These are phyloP conservation scores for Ceratina australensis DNA, from an alignment of 1,140 invertebrate species.

Conservation along the genomic window DNA sequence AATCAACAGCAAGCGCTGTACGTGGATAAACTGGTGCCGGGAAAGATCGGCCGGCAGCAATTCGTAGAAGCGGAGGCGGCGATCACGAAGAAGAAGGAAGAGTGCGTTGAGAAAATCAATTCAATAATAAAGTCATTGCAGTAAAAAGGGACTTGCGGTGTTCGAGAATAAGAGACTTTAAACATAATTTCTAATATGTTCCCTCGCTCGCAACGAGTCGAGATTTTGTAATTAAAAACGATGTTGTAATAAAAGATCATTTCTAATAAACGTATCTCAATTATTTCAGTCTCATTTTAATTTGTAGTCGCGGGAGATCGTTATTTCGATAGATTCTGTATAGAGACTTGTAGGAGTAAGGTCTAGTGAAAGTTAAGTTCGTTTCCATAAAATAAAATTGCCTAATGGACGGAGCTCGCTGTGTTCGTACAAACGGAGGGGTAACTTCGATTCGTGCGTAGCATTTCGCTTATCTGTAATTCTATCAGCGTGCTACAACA, in stretches of 20 bases:
- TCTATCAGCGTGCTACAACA: constrained; percentile 51
- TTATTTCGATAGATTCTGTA: too few species aligned
- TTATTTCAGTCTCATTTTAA: neutral
- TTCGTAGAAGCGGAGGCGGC: constrained; percentile 83
- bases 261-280: constrained; percentile 19
- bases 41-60: constrained; percentile 83
- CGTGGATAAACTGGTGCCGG: constrained; percentile 84
- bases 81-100: constrained; percentile 84
- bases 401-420: neutral
- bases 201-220: constrained; percentile 30
- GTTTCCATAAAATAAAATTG: neutral
- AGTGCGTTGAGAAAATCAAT: constrained; percentile 85
- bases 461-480: constrained; percentile 33
- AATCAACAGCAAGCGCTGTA: constrained; percentile 80
- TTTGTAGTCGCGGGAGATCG: too few species aligned
- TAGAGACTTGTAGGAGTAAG: too few species aligned
- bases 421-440: neutral
- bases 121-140: constrained; percentile 79
- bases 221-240: constrained; percentile 39
- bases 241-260: constrained; percentile 55
- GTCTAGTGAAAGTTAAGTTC: neutral
- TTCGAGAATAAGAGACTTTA: constrained; percentile 19
- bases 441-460: constrained; percentile 22
- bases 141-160: constrained; percentile 55
- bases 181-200: constrained; percentile 6